Conservation (phyloP, 2,888 invertebrate genomes). For the Erynnis tages region DNA sequence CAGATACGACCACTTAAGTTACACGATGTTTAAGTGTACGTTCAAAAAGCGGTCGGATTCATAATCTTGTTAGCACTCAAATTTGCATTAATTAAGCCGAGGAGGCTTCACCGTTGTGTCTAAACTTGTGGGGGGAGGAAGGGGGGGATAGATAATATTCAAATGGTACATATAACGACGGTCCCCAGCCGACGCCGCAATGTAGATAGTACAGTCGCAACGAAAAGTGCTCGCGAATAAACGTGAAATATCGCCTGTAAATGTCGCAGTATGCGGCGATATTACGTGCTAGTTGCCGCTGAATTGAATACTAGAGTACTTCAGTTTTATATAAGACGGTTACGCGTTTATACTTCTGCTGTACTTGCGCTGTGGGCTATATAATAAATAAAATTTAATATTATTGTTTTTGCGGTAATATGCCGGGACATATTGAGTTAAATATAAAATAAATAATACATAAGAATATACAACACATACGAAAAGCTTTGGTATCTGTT, state of each 20-base stretch:
- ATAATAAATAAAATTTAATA: no score
- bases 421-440: no score
- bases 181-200: slow-evolving; percentile 71
- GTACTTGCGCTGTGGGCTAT: background rate
- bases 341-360: slow-evolving; percentile 5
- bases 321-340: slow-evolving; percentile 19
- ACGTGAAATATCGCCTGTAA: slow-evolving; percentile 20
- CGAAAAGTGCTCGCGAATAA: slow-evolving; percentile 37
- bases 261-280: slow-evolving; percentile 23
- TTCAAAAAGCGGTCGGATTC: slow-evolving; percentile 75
- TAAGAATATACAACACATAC: no score
- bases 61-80: slow-evolving; percentile 82
- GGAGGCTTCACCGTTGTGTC: slow-evolving; percentile 66
- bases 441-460: no score
- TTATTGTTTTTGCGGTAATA: no score
- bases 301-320: slow-evolving; percentile 25
- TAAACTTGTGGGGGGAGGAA: slow-evolving; percentile 55
- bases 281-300: slow-evolving; percentile 27
- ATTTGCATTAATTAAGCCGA: slow-evolving; percentile 80
- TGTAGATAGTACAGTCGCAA: slow-evolving; percentile 59
- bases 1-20: slow-evolving; percentile 57
- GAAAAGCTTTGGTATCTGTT: no score
- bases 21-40: slow-evolving; percentile 55
- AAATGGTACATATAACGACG: slow-evolving; percentile 81
- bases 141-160: slow-evolving; percentile 76